These are phyloP conservation scores for Torymus auratus DNA, from an alignment of 2,888 invertebrate genomes.

Conservation along the genomic window DNA sequence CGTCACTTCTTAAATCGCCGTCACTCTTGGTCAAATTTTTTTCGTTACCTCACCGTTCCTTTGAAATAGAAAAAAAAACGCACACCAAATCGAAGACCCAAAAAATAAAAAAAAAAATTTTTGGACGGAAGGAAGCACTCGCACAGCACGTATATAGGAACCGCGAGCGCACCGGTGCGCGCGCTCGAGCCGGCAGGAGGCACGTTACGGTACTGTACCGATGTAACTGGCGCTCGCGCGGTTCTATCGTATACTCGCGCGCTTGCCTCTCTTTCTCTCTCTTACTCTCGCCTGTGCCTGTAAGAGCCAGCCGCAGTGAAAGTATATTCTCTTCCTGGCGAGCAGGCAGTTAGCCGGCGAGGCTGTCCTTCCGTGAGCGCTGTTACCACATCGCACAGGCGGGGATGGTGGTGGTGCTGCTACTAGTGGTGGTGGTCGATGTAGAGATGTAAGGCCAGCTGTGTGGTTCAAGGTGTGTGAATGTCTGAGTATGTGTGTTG, in stretches of 20 bases:
- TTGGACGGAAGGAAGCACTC: neutral
- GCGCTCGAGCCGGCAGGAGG: constrained; percentile 64
- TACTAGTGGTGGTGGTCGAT: too few relatives aligned
- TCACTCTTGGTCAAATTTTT: too few relatives aligned
- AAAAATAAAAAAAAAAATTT: neutral
- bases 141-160: constrained; percentile 19
- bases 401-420: neutral
- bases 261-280: constrained; percentile 63
- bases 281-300: constrained; percentile 47
- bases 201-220: constrained; percentile 67
- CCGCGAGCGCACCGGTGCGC: constrained; percentile 45
- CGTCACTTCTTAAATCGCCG: too few relatives aligned
- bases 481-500: too few relatives aligned
- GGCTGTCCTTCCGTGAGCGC: constrained; percentile 56
- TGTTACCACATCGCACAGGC: constrained; percentile 44
- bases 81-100: too few relatives aligned
- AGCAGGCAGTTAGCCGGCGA: constrained; percentile 61
- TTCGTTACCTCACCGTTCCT: too few relatives aligned
- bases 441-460: too few relatives aligned
- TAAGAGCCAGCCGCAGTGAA: constrained; percentile 69
- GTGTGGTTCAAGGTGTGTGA: too few relatives aligned
- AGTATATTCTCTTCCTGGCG: constrained; percentile 74
- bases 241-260: constrained; percentile 51
- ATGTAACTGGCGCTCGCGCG: constrained; percentile 64
- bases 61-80: too few relatives aligned